Base-by-base conservation (phyloP, 2,797 vertebrate species). In the Dicrostonyx torquatus region DNA sequence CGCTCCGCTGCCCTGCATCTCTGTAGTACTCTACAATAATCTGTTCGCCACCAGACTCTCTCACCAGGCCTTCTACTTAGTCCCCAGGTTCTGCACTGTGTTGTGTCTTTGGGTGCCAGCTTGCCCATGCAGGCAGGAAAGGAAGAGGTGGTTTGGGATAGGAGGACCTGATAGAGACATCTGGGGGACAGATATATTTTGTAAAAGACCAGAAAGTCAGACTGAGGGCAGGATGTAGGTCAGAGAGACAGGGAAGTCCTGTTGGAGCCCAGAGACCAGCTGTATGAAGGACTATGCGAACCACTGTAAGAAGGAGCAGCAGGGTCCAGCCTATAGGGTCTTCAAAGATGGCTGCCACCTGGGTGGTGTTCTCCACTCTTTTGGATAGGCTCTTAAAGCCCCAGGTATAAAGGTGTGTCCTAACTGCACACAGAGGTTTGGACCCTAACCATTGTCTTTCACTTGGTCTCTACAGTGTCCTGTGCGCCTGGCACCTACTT, bases 401-500 rank as follows among this genome's bases (percentile, higher is more conserved):
- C 5, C 50, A 7, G 34, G 31, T 22, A 24, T 8, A 0, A 73
- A 88, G 26, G 37, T 58, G 18, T 40, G 73, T 55, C 43, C 4
- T 24, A 0, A 18, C 85, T 60, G 43, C 22, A 11, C n/a, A 5
- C 9, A 4, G 43, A n/a, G 50, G 43, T 53, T 1, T 37, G 34
- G 4, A 40, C 18, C 0, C 43, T 0, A 0, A 48, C 68, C 66
- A 4, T n/a, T 34, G 12, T 20, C 72, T 62, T 26, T 79, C 68
- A 0, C 79, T 58, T 95, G 98, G 89, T 98, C 95, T 96, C 97
- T 93, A 85, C 98, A 99, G 99, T 98, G 97, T 98, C 99, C 98
- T 99, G 99, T 87, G 97, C 98, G 53, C 96, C 98, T 1, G 99
- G 99, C 88, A 99, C 99, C 12, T 99, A 99, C 98, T 99, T 99